Evolutionary conservation across 2,113 vertebrate species (phyloP), one percentile per base, ranked within the genome.

Genomic region (Cyprinus carpio): DNA sequence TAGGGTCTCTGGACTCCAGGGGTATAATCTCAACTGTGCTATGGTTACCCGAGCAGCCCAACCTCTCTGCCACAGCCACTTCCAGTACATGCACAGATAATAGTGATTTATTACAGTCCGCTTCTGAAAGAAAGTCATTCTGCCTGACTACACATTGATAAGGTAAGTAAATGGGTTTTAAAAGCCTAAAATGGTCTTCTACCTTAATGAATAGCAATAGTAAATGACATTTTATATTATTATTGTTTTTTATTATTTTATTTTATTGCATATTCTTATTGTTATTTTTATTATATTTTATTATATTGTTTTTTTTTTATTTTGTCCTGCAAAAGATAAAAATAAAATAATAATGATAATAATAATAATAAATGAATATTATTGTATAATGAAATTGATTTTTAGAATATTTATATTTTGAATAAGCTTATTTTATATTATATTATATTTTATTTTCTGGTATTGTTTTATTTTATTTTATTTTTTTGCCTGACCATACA

Each of bases 71-170:
- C 56, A 56, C 31, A n/a, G 79, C 58, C 81, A 69, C 72, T 78
- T 71, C 56, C 69, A 54, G 58, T 31, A 60, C 69, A 65, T 37
- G 25, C 11, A 79, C 23, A 60, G 76, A 79, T 79, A 79, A 82
- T 25, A 83, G 80, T 85, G 83, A 83, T 89, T 71, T 87, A 88
- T 81, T 75, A 43, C 60, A 58, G 27, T 12, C 49, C 4, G 46
- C 43, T 23, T 58, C 18, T 16, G 12, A 65, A 65, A 6, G 62
- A 29, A 27, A 29, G 64, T 7, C 64, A 31, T 18, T 31, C 65
- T 31, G 51, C 29, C 29, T n/a, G 29, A 78, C 51, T 20, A 15
- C 6, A 56, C 75, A n/a, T 4, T 37, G 51, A 34, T 37, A 58
- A 58, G 2, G 69, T 13, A 12, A 23, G 34, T 13, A 12, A n/a